Evolutionary conservation across 2,113 vertebrate genomes (phyloP), one percentile per base, ranked within the genome.

Genomic region (Polyodon spathula): DNA sequence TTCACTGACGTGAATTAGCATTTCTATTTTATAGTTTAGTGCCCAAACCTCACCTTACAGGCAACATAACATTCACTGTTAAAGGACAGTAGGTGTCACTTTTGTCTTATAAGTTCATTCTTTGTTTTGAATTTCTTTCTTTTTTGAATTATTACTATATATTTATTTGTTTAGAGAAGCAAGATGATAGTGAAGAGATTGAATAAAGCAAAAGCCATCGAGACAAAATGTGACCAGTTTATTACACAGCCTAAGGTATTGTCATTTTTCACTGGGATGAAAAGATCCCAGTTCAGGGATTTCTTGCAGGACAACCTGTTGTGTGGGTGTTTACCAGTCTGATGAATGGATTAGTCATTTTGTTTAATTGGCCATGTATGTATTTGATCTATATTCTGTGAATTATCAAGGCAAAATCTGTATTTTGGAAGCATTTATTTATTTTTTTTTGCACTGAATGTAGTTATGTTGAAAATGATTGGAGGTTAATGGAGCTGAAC

Each of bases 221-320:
- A 71, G 53, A 68, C 64, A 58, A 81, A 75, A 74, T 88, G 86
- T 86, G 79, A 89, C n/a, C 73, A 77, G 52, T 84, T 89, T 65
- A 4, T 85, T 68, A 71, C 62, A 0, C 59, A 40, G 41, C 0
- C 64, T 7, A 75, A 76, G 66, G 77, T 76, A 66, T 60, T 39
- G 2, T 27, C 14, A 8, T 42, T 48, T 52, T 38, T 12, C 15
- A 27, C 27, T 27, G 27, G 27, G 27, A 27, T 27, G 27, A 27
- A 27, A 27, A 27, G 2, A 27, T 27, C 27, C 27, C 27, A 27
- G 27, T 27, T 27, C 27, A 27, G 27, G 27, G 27, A 27, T 27
- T 27, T 3, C 27, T 27, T 27, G 27, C 27, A 27, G 27, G 2
- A 27, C 27, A 27, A 27, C 27, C 3, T 3, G 3, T 27, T 27